Base-by-base conservation (phyloP, 2,888 invertebrate genomes). In the Oasisia sp. region DNA sequence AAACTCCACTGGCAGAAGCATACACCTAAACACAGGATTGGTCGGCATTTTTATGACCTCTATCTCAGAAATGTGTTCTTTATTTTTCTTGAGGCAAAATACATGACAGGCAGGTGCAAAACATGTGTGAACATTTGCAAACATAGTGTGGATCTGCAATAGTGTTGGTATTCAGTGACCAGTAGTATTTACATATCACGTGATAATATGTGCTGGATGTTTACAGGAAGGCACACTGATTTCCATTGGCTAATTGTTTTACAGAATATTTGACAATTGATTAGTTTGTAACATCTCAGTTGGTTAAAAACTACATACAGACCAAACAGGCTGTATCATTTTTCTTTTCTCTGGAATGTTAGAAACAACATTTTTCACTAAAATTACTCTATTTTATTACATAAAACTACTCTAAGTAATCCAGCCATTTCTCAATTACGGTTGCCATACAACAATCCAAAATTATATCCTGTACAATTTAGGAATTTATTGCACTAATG, bases 111-210 rank as follows among this genome's bases (percentile, higher is more conserved):
- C 74, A 27, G 19, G 74, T 74, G 74, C 74, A 74, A 19, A 56
- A 74, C n/a, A 27, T 74, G 74, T 27, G 74, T 74, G 74, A 74
- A 74, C 74, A 74, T 74, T 74, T 74, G 74, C 74, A 74, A 74
- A 74, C 50, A 12, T 50, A 74, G n/a, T 19, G 74, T 74, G 74
- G 27, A 74, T 74, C 27, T 74, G 74, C 74, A 74, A 74, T 74
- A 74, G 74, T 74, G 5, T 74, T 14, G 27, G 74, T 74, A 27
- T 27, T 74, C 74, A 74, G 74, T 74, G 27, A 19, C 7, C 27
- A 19, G 14, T 27, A 19, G 7, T 19, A 74, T 19, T 74, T 74
- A 74, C 74, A 74, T 74, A 74, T 74, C 74, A 74, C 74, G 27
- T 74, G 27, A 74, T 74, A 74, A 74, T 27, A 14, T 27, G 7